Percentiles rank a stretch among this genome's conserved stretches.
phyloP scores from a whole-genome alignment of 1,140 invertebrate species.

The Drosophila pachea region DNA sequence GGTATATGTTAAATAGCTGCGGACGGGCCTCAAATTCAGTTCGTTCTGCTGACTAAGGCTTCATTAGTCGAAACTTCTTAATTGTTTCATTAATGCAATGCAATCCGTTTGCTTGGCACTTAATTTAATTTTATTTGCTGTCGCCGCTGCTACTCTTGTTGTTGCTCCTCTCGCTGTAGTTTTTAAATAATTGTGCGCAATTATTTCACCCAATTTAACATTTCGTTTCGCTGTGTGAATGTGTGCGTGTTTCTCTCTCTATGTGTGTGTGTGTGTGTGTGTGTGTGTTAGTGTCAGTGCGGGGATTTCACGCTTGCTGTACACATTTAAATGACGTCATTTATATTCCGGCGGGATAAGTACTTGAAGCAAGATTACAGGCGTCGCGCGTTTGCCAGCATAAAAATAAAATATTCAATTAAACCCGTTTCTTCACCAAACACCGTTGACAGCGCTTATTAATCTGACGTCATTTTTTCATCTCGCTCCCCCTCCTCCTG shows the following conservation, averaged over 20 bases:
- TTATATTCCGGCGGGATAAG: conserved; percentile 74
- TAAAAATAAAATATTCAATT: conserved; percentile 77
- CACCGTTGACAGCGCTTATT: conserved; percentile 70
- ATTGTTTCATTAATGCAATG: conserved; percentile 75
- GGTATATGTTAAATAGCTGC: conserved; percentile 28
- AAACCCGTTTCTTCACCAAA: conserved; percentile 62
- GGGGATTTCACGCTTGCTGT: conserved; percentile 51
- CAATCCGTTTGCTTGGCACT: conserved; percentile 71
- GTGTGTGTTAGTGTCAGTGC: conserved; percentile 4
- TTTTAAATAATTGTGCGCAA: conserved; percentile 74
- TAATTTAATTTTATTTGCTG: conserved; percentile 74
- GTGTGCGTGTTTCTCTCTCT: background rate
- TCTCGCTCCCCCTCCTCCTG: conserved; percentile 14
- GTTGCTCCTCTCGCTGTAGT: conserved; percentile 39
- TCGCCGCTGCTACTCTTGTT: conserved; percentile 33
- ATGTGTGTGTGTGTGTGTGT: conserved; percentile 12
- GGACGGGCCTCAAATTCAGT: conserved; percentile 2
- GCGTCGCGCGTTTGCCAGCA: conserved; percentile 38
- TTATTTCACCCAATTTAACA: conserved; percentile 77
- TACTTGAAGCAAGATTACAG: conserved; percentile 73
- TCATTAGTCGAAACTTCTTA: conserved; percentile 71
- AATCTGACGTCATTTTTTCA: conserved; percentile 64
- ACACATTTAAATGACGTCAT: conserved; percentile 72
- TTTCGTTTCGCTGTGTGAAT: conserved; percentile 41
- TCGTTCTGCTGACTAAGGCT: conserved; percentile 59